These are phyloP conservation scores for Pongo pygmaeus DNA, from an alignment of 2,113 vertebrate genomes.

Conservation along the genomic window DNA sequence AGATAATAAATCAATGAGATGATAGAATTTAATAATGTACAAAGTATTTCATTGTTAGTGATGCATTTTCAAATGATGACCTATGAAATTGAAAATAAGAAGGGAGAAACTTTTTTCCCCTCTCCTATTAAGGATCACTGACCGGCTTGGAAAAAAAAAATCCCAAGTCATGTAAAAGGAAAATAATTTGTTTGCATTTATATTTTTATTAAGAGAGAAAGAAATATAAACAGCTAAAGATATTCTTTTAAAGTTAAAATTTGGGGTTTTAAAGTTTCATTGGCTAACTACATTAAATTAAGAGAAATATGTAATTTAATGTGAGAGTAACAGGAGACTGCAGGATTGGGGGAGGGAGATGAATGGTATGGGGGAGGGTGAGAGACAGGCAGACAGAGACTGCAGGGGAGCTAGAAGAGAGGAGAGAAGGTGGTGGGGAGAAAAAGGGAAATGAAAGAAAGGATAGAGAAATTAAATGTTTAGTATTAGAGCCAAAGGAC, in stretches of 20 bases:
- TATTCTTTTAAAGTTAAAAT: not conserved
- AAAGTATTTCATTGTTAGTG: not conserved
- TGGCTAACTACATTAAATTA: not conserved
- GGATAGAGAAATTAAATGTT: not conserved
- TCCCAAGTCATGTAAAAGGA: not conserved
- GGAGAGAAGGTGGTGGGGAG: not conserved
- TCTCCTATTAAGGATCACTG: not conserved
- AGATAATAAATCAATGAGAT: constrained; percentile 14
- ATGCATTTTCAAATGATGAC: constrained; percentile 26
- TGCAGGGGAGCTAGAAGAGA: not conserved
- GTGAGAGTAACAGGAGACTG: not conserved
- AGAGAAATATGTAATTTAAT: not conserved
- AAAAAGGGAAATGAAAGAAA: not conserved
- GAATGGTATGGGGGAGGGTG: rapidly evolving
- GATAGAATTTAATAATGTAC: constrained; percentile 34
- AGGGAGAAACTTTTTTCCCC: not conserved
- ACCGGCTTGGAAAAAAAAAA: not conserved
- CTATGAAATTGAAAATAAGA: constrained; percentile 17
- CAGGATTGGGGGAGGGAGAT: not conserved
- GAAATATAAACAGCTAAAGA: not conserved
- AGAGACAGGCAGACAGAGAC: not conserved
- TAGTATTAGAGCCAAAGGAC: not conserved
- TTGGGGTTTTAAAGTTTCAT: not conserved
- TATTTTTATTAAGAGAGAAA: constrained; percentile 19
- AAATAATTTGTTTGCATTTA: constrained; percentile 11